These are phyloP conservation scores for Xylota segnis DNA, from an alignment of 2,888 invertebrate genomes.

Conservation along the genomic window DNA sequence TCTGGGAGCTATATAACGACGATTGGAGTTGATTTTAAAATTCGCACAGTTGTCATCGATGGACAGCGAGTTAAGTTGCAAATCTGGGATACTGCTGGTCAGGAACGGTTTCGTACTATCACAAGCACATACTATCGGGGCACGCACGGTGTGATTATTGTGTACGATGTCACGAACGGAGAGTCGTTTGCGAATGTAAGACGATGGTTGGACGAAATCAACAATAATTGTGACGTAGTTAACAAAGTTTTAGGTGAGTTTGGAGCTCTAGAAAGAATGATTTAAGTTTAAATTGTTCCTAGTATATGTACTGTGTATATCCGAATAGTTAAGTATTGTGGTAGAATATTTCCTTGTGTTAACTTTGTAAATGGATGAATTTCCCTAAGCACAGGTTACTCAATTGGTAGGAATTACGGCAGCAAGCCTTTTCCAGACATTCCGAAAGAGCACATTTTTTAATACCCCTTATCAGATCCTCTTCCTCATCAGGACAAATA, in stretches of 20 bases:
- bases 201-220: slow-evolving; percentile 99
- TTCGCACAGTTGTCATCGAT: slow-evolving; percentile 96
- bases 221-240: slow-evolving; percentile 99
- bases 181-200: slow-evolving; percentile 99
- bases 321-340: too few relatives aligned
- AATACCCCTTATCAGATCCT: too few relatives aligned
- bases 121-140: slow-evolving; percentile 99
- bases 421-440: too few relatives aligned
- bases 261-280: neutral
- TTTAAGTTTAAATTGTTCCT: neutral
- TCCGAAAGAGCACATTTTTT: too few relatives aligned
- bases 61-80: slow-evolving; percentile 96
- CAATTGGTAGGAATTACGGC: too few relatives aligned
- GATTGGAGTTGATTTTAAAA: slow-evolving; percentile 99
- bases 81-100: slow-evolving; percentile 99
- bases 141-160: slow-evolving; percentile 99
- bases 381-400: too few relatives aligned
- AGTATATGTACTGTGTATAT: too few relatives aligned
- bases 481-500: too few relatives aligned
- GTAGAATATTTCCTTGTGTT: too few relatives aligned
- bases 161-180: slow-evolving; percentile 99
- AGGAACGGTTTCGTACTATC: slow-evolving; percentile 98
- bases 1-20: slow-evolving; percentile 99
- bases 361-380: too few relatives aligned
- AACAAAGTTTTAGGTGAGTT: slow-evolving; percentile 96